phyloP scores from a whole-genome alignment of 2,797 vertebrate genomes.

The Menidia menidia region DNA sequence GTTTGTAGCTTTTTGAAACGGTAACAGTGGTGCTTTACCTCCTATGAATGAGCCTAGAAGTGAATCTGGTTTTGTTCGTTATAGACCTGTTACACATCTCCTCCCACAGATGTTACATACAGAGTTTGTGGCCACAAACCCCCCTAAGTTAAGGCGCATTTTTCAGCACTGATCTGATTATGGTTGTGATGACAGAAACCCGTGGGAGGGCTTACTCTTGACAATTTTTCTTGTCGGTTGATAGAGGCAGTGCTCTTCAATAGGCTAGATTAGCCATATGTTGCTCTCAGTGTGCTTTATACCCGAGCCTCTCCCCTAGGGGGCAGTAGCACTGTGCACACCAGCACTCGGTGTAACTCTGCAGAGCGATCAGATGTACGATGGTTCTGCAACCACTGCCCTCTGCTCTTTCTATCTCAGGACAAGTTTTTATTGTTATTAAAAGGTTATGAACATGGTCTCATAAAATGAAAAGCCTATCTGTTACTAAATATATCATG shows the following conservation, averaged over 20 bases:
- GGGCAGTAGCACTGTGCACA: slow-evolving; percentile 77
- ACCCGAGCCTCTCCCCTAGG: slow-evolving; percentile 59
- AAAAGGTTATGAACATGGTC: slow-evolving; percentile 60
- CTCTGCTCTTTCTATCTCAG: slow-evolving; percentile 48
- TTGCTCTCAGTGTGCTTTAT: slow-evolving; percentile 43
- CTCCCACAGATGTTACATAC: slow-evolving; percentile 39
- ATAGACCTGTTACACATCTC: slow-evolving; percentile 19
- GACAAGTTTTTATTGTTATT: slow-evolving; percentile 48
- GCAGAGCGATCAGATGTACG: slow-evolving; percentile 58
- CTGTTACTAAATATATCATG: slow-evolving; percentile 31
- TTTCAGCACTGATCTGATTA: slow-evolving; percentile 65
- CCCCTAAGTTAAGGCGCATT: slow-evolving; percentile 61
- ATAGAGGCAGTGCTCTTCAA: slow-evolving; percentile 64
- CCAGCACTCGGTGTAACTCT: slow-evolving; percentile 24
- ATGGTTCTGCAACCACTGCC: slow-evolving; percentile 36
- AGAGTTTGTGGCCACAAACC: slow-evolving; percentile 52
- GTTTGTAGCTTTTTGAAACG: background rate
- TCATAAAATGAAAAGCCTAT: slow-evolving; percentile 51
- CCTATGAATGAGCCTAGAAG: background rate
- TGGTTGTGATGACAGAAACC: slow-evolving; percentile 70
- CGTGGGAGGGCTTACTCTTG: slow-evolving; percentile 65
- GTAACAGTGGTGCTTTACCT: background rate
- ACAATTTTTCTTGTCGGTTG: slow-evolving; percentile 58
- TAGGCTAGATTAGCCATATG: slow-evolving; percentile 66
- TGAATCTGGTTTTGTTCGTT: background rate